phyloP scores from a whole-genome alignment of 2,113 vertebrate species.

The Tapirus terrestris region DNA sequence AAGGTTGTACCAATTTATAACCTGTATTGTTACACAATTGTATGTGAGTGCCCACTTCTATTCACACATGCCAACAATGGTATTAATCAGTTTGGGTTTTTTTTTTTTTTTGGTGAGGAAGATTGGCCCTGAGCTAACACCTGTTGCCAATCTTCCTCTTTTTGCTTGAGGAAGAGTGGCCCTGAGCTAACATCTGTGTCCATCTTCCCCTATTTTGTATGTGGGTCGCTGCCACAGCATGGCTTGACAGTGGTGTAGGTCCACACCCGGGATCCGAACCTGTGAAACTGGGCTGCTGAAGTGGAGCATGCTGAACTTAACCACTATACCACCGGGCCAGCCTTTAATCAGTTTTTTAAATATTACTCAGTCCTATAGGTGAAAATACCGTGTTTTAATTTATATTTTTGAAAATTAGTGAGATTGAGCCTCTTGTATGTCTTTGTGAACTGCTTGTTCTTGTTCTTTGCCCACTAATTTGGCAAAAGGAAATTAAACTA shows the following conservation, averaged over 20 bases:
- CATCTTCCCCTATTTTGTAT: too few relatives aligned
- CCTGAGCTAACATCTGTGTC: too few relatives aligned
- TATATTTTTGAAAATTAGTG: not conserved
- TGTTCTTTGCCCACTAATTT: not conserved
- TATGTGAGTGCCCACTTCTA: not conserved
- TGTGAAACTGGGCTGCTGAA: too few relatives aligned
- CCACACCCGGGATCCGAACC: too few relatives aligned
- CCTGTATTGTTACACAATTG: not conserved
- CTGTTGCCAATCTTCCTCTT: too few relatives aligned
- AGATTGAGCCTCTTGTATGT: not conserved
- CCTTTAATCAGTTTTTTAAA: not conserved
- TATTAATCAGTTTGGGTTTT: not conserved
- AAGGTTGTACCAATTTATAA: not conserved
- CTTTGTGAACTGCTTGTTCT: slow-evolving; percentile 20
- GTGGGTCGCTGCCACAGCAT: too few relatives aligned
- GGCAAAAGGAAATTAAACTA: not conserved
- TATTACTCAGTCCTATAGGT: not conserved
- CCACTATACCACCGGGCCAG: too few relatives aligned
- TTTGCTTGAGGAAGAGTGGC: too few relatives aligned
- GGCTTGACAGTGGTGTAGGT: too few relatives aligned
- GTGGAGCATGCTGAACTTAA: too few relatives aligned
- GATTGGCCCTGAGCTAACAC: too few relatives aligned
- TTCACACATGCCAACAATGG: not conserved
- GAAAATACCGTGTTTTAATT: not conserved
- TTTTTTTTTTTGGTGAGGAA: too few relatives aligned